Base-by-base conservation (phyloP, 92 coral and sea anemone genomes). In the Parazoanthus darwini region DNA sequence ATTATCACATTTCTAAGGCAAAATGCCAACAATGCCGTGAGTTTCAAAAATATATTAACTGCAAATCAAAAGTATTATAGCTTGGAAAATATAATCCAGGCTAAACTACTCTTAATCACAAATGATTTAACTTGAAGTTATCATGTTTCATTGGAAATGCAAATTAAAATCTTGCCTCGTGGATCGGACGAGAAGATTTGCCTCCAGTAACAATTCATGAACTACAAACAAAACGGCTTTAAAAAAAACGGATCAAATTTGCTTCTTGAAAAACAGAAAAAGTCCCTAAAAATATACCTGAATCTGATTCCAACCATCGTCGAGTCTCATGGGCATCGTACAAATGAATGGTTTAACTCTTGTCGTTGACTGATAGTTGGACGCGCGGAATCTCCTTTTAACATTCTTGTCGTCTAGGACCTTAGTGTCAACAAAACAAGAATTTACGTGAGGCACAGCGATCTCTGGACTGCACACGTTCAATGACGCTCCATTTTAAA, bases 331-430 rank as follows among this genome's bases (percentile, higher is more conserved):
- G 5, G 99, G 99, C 99, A 97, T 97, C 48, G 99, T 97, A 79
- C 99, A 97, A 92, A 97, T 97, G 90, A 97, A 97, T 20, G 99
- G 99, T 91, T 97, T 97, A 58, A 97, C 99, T 86, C 99, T 80
- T 4, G 99, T 97, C 7, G 99, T 97, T 74, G 99, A 97, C 85
- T 97, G 99, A 74, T 97, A 97, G 94, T 97, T 97, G 15, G 99
- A 97, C 63, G 99, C 99, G 83, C 99, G 94, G 89, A 97, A 97
- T 90, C 99, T 91, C 86, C 99, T 91, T 83, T 78, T 94, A 0
- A 97, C 99, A 85, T 97, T 97, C 94, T 97, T 97, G 99, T 97
- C 99, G 94, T 97, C 99, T 63, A 97, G 99, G 94, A 97, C 99
- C 99, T 97, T 79, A 90, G 93, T 97, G 99, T 97, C 99, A 97